phyloP scores from a whole-genome alignment of 2,113 vertebrate species.

The Toxostoma redivivum region DNA sequence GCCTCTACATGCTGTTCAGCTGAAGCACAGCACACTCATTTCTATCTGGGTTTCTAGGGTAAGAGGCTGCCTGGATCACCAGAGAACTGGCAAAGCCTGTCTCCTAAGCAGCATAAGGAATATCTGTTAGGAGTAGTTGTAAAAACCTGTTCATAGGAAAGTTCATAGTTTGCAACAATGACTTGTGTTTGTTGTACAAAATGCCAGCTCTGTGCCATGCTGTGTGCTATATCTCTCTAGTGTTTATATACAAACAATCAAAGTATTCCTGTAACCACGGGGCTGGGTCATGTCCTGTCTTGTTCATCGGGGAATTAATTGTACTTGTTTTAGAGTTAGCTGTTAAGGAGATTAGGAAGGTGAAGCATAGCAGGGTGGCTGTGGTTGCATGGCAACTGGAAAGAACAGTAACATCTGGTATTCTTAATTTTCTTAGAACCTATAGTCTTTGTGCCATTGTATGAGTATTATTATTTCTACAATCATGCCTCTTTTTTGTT shows the following conservation, averaged over 20 bases:
- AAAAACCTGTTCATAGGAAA: neutral
- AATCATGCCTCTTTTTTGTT: neutral
- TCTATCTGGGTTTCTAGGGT: neutral
- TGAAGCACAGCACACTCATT: neutral
- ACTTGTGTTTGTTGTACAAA: neutral
- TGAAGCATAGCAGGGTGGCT: slow-evolving; percentile 22
- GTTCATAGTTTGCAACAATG: neutral
- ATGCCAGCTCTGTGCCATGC: rapidly evolving
- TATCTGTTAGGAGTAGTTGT: neutral
- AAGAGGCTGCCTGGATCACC: neutral
- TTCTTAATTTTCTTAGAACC: slow-evolving; percentile 15
- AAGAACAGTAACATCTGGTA: slow-evolving; percentile 36
- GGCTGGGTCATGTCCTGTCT: neutral
- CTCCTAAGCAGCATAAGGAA: neutral
- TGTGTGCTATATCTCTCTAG: neutral
- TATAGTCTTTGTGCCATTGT: neutral
- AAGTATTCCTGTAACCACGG: neutral
- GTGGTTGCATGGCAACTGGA: slow-evolving; percentile 55
- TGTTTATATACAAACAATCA: neutral
- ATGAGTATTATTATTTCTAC: neutral
- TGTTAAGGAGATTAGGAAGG: slow-evolving; percentile 48
- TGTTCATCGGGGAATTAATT: slow-evolving; percentile 34
- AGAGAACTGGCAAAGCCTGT: neutral
- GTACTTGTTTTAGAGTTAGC: slow-evolving; percentile 39
- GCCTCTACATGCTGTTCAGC: neutral